Percentiles rank a stretch among this genome's conserved stretches.
Conservation (phyloP, 2,797 vertebrate species). For the Spea hammondii region DNA sequence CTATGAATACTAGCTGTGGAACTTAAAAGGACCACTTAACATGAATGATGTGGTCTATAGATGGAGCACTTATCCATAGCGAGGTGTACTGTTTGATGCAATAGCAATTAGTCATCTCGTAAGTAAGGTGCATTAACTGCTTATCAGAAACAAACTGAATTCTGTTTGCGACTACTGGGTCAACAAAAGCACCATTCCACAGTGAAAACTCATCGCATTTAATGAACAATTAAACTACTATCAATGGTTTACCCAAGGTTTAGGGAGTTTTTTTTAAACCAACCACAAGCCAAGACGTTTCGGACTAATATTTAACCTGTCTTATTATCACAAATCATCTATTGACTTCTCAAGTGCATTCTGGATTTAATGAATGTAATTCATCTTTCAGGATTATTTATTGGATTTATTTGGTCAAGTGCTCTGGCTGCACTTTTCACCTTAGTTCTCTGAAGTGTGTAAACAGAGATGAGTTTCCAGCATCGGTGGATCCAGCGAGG, state of each 20-base stretch:
- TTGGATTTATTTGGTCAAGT: constrained; percentile 61
- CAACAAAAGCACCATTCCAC: constrained; percentile 57
- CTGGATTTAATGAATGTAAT: constrained; percentile 60
- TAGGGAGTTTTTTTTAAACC: constrained; percentile 50
- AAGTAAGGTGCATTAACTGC: constrained; percentile 57
- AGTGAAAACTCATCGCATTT: constrained; percentile 53
- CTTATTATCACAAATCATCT: constrained; percentile 65
- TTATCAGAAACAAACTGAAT: constrained; percentile 58
- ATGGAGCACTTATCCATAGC: constrained; percentile 48
- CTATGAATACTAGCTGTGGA: constrained; percentile 36
- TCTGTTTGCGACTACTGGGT: constrained; percentile 59
- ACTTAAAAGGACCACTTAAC: constrained; percentile 49
- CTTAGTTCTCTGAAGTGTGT: constrained; percentile 63
- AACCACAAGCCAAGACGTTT: constrained; percentile 57
- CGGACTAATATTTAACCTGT: constrained; percentile 68
- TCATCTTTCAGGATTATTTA: constrained; percentile 68
- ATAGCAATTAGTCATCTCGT: constrained; percentile 58
- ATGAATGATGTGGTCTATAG: constrained; percentile 49
- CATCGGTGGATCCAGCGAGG: constrained; percentile 54
- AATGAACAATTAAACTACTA: constrained; percentile 59
- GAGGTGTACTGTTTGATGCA: constrained; percentile 44
- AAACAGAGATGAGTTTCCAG: constrained; percentile 63
- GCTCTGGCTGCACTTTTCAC: constrained; percentile 73
- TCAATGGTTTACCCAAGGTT: constrained; percentile 64
- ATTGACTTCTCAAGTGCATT: constrained; percentile 64